phyloP scores from a whole-genome alignment of 2,888 invertebrate genomes.

The Drosophila subsilvestris region DNA sequence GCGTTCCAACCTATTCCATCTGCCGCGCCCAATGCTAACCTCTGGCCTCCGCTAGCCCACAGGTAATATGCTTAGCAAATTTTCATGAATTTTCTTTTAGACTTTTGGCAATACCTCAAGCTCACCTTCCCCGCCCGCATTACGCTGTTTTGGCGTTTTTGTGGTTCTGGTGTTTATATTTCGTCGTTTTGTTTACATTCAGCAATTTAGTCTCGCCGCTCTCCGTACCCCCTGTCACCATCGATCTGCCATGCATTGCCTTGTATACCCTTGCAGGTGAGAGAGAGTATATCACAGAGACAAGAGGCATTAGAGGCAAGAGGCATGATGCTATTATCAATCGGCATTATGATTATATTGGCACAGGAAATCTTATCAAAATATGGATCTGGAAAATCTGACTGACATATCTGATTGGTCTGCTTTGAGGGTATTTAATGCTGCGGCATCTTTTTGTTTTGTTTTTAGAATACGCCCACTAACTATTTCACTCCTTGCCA shows the following conservation, averaged over 20 bases:
- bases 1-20: slow-evolving; percentile 10
- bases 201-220: slow-evolving; percentile 17
- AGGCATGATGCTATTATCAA: too few species aligned
- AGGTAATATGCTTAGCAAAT: slow-evolving; percentile 27
- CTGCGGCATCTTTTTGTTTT: slow-evolving; percentile 19
- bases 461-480: slow-evolving; percentile 29
- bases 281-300: neutral
- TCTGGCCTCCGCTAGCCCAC: neutral
- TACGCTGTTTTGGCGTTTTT: slow-evolving; percentile 44
- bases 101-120: neutral
- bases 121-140: slow-evolving; percentile 2
- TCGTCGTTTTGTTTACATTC: slow-evolving; percentile 74
- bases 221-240: neutral
- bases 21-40: slow-evolving; percentile 1
- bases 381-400: too few species aligned
- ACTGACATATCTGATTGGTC: too few species aligned
- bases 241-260: neutral
- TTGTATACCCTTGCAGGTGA: neutral
- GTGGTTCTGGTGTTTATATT: slow-evolving; percentile 77
- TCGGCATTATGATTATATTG: too few species aligned
- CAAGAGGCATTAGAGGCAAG: too few species aligned
- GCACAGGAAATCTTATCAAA: too few species aligned
- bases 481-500: slow-evolving; percentile 20
- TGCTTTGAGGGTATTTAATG: slow-evolving; percentile 6
- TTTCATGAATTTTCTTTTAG: slow-evolving; percentile 36